These are phyloP conservation scores for Philopotamus ludificatus DNA, from an alignment of 1,140 invertebrate species.

Conservation along the genomic window DNA sequence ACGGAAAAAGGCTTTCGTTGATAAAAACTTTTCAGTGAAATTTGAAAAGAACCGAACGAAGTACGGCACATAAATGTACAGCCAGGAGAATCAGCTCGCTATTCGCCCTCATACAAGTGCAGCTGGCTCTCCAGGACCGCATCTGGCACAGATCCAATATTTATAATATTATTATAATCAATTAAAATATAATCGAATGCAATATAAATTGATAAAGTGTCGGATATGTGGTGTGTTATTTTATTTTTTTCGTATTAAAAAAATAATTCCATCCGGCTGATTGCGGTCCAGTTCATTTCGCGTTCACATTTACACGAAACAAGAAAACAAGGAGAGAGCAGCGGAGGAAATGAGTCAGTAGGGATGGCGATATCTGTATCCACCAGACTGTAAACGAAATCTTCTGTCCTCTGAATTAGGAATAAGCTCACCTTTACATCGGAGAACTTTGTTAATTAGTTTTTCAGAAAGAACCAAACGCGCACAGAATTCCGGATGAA, in stretches of 20 bases:
- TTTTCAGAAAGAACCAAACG: conserved; percentile 27
- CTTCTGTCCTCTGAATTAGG: conserved; percentile 37
- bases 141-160: too few relatives aligned
- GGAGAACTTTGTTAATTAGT: conserved; percentile 40
- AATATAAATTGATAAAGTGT: too few relatives aligned
- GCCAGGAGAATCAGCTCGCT: too few relatives aligned
- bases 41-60: conserved; percentile 12
- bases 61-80: conserved; percentile 2
- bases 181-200: too few relatives aligned
- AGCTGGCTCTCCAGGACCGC: too few relatives aligned
- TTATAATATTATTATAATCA: too few relatives aligned
- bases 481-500: conserved; percentile 16
- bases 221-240: not conserved
- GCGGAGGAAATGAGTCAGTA: conserved; percentile 35
- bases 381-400: conserved; percentile 35
- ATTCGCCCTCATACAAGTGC: too few relatives aligned
- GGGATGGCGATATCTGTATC: conserved; percentile 29
- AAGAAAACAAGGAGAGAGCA: conserved; percentile 31
- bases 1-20: conserved; percentile 24
- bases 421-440: conserved; percentile 38
- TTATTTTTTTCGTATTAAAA: not conserved
- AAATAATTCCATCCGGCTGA: not conserved
- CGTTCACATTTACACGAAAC: conserved; percentile 12
- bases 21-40: conserved; percentile 36
- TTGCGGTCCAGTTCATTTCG: conserved; percentile 6